Percentiles rank a stretch among this genome's conserved stretches.
Conservation (phyloP, 2,888 invertebrate genomes). For the Matsumyia berberina region DNA sequence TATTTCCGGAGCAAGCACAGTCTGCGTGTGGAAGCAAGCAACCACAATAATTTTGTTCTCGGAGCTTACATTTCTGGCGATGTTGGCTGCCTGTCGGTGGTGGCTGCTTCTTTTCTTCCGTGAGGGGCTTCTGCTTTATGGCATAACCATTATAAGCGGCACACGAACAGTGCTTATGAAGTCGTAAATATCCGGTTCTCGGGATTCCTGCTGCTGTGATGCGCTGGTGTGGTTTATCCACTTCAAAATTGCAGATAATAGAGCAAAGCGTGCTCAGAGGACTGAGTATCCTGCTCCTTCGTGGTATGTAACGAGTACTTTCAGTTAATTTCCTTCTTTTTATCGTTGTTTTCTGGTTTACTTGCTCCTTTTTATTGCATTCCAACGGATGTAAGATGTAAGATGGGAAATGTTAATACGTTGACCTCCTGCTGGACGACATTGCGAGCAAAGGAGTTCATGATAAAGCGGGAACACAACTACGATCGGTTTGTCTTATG, state of each 20-base stretch:
- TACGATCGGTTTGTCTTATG: neutral
- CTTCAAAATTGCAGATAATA: conserved; percentile 67
- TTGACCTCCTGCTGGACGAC: conserved; percentile 3
- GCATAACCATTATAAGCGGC: conserved; percentile 61
- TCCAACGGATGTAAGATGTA: neutral
- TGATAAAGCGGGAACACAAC: neutral
- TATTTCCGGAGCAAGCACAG: conserved; percentile 19
- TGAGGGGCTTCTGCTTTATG: conserved; percentile 53
- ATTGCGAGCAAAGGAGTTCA: neutral
- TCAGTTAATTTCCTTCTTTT: conserved; percentile 54
- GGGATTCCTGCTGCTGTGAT: conserved; percentile 46
- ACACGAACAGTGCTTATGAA: conserved; percentile 68
- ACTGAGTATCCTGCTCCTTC: conserved; percentile 25
- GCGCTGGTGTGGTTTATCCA: conserved; percentile 55
- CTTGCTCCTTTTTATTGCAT: neutral
- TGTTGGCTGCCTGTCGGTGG: conserved; percentile 6
- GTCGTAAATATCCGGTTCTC: conserved; percentile 63
- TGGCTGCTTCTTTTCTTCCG: conserved; percentile 21
- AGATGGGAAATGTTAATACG: neutral
- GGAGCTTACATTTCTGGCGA: conserved; percentile 55
- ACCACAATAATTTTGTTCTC: conserved; percentile 60
- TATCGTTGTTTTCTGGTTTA: neutral
- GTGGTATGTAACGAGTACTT: conserved; percentile 18
- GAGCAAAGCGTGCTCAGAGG: conserved; percentile 54
- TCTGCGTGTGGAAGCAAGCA: conserved; percentile 52